A percentile compares a stretch with the other conserved stretches of the same genome.
Conservation (phyloP, 2,888 invertebrate genomes). For the Chironomus tentans region DNA sequence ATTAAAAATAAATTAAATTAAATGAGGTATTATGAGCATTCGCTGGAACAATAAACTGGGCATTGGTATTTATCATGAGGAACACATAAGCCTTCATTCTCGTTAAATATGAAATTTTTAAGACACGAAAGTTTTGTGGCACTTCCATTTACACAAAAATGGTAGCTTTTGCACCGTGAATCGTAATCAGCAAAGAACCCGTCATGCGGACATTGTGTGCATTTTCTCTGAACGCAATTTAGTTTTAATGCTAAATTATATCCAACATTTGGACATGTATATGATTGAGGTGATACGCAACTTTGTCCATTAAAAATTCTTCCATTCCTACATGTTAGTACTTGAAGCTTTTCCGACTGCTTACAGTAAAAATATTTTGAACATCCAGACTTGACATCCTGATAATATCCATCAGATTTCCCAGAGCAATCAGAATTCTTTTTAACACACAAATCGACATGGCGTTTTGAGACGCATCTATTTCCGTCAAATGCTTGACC, state of each 20-base stretch:
- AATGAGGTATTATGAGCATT: conserved; percentile 9
- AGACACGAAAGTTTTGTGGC: conserved; percentile 46
- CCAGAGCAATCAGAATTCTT: conserved; percentile 42
- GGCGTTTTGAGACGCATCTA: conserved; percentile 41
- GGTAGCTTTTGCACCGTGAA: conserved; percentile 46
- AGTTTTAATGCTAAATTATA: conserved; percentile 34
- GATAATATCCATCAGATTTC: conserved; percentile 49
- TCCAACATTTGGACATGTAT: conserved; percentile 42
- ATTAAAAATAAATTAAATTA: too few relatives aligned
- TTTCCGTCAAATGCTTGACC: conserved; percentile 47
- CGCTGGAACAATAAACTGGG: conserved; percentile 32
- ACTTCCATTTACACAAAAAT: conserved; percentile 49
- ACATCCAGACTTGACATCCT: conserved; percentile 47
- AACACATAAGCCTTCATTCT: conserved; percentile 53
- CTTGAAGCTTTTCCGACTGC: conserved; percentile 46
- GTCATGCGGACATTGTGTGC: conserved; percentile 35
- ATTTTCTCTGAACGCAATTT: conserved; percentile 35
- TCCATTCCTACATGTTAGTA: conserved; percentile 46
- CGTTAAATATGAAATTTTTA: conserved; percentile 46
- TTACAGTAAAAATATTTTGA: conserved; percentile 52
- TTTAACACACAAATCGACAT: conserved; percentile 30
- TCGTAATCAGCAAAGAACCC: conserved; percentile 49
- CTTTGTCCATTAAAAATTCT: conserved; percentile 51
- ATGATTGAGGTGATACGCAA: conserved; percentile 44
- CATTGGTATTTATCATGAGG: conserved; percentile 33